phyloP scores from a whole-genome alignment of 2,113 vertebrate genomes.

The Mormyrus iriodes region DNA sequence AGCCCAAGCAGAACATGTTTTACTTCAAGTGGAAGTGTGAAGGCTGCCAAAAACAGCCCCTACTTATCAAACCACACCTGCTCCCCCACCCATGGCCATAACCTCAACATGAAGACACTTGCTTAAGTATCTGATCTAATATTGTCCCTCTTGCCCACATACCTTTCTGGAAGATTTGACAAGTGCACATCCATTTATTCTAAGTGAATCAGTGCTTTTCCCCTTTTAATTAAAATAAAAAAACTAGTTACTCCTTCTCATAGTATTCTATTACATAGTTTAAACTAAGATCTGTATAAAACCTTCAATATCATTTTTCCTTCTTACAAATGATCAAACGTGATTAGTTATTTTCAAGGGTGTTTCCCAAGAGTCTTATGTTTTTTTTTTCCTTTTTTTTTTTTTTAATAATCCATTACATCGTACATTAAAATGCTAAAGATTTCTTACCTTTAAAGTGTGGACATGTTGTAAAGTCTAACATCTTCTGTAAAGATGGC shows the following conservation, averaged over 20 bases:
- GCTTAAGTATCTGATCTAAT: background rate
- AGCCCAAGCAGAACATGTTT: background rate
- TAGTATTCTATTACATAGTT: background rate
- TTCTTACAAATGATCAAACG: background rate
- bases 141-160: background rate
- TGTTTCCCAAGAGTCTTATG: background rate
- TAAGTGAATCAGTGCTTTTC: background rate
- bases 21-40: background rate
- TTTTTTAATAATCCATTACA: background rate
- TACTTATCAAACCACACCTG: conserved; percentile 10
- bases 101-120: background rate
- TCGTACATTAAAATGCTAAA: background rate
- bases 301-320: background rate
- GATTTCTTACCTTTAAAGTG: background rate
- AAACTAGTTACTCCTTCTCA: background rate
- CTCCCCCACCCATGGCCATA: background rate
- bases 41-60: conserved; percentile 1
- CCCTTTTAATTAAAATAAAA: background rate
- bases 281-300: background rate
- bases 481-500: background rate
- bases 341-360: background rate
- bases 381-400: background rate
- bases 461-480: background rate
- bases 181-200: background rate
- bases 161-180: background rate